A percentile compares a stretch with the other conserved stretches of the same genome.
Conservation (phyloP, 2,797 vertebrate species). For the Channa striata region DNA sequence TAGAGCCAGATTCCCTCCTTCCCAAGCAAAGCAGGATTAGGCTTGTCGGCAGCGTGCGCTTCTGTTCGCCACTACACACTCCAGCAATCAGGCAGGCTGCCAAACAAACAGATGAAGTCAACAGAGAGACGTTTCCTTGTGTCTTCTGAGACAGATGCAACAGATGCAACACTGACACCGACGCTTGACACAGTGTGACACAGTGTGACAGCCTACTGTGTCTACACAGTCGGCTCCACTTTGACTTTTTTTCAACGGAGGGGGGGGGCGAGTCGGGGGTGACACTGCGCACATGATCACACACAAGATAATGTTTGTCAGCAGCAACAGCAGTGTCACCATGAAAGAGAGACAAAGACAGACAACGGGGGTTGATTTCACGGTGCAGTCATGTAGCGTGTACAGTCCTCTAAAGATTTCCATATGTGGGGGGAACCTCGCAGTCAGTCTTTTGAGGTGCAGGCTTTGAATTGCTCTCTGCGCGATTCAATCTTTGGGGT, state of each 20-base stretch:
- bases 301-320: conserved; percentile 87
- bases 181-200: conserved; percentile 82
- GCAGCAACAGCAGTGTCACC: conserved; percentile 75
- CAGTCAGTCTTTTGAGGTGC: conserved; percentile 45
- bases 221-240: conserved; percentile 75
- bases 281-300: conserved; percentile 83
- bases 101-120: conserved; percentile 87
- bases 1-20: conserved; percentile 40
- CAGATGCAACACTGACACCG: conserved; percentile 82
- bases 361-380: conserved; percentile 79
- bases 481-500: conserved; percentile 63
- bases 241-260: conserved; percentile 70
- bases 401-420: conserved; percentile 60
- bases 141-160: conserved; percentile 80
- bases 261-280: conserved; percentile 11
- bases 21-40: conserved; percentile 63
- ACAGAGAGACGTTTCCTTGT: conserved; percentile 81
- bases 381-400: conserved; percentile 66
- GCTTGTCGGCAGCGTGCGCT: conserved; percentile 52
- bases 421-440: conserved; percentile 16
- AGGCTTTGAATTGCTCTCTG: conserved; percentile 54
- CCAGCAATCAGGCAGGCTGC: conserved; percentile 84
- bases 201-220: conserved; percentile 79
- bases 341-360: conserved; percentile 70
- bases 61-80: conserved; percentile 72